Evolutionary conservation across 2,888 invertebrate genomes (phyloP), one percentile per base, ranked within the genome.

Genomic region (Oxystoma pomonae): DNA sequence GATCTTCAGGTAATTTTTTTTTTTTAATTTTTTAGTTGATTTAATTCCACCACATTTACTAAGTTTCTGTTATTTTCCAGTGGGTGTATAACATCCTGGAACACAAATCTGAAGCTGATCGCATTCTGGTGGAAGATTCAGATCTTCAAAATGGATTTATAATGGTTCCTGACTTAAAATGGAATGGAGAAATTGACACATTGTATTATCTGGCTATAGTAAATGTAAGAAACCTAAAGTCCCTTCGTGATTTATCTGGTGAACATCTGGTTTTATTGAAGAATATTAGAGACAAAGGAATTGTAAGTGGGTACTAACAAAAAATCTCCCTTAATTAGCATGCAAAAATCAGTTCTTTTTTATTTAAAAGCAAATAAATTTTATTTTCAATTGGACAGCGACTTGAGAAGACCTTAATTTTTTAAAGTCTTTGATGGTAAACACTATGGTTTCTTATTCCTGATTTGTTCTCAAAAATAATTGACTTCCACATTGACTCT

Each of bases 51-150:
- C n/a, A n/a, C n/a, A n/a, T n/a, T n/a, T n/a, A n/a, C n/a, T n/a
- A n/a, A n/a, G n/a, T n/a, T n/a, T n/a, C n/a, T n/a, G n/a, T n/a
- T n/a, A n/a, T n/a, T 66, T 86, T 87, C 18, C 81, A 97, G 94
- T 99, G 99, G 99, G 92, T 98, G 0, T 92, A 94, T 79, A 99
- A 99, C 78, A 95, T 99, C 67, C 79, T 99, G 60, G 92, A 95
- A 62, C 94, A 95, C 74, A 94, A 92, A 77, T 88, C 90, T 57
- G 99, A 99, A 82, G 82, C 84, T 1, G 97, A 98, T 20, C 86
- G 94, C 67, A 89, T 99, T 57, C 84, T 96, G 3, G 91, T 87
- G 77, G 92, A 94, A 77, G 92, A 95, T 78, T 72, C 84, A 2
- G 89, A 94, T 76, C 86, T 90, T 1, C 85, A 86, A 55, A 87